Conservation (phyloP, 92 coral and sea anemone genomes). For the Parazoanthus darwini region DNA sequence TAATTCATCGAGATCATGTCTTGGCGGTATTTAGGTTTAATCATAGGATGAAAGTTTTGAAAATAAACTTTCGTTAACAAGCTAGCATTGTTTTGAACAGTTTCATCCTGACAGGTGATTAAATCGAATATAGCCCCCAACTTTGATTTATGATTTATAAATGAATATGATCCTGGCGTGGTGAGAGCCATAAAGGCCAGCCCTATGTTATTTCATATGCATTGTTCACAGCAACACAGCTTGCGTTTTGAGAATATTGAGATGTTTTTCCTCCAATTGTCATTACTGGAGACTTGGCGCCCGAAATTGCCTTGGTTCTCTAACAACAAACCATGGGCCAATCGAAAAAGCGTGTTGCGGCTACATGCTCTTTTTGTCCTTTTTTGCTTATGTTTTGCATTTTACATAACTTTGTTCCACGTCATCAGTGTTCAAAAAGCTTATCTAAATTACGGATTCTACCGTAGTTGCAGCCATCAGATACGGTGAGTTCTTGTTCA, state of each 20-base stretch:
- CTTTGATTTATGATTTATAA: constrained; percentile 47
- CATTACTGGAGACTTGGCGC: no score
- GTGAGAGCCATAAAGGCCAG: constrained; percentile 25
- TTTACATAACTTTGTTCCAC: background rate
- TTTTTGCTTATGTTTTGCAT: background rate
- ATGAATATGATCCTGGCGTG: constrained; percentile 30
- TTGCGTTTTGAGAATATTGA: constrained; percentile 24
- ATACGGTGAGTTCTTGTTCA: constrained; percentile 21
- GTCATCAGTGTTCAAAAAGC: background rate
- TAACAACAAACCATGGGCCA: background rate
- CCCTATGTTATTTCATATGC: constrained; percentile 26
- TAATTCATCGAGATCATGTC: background rate
- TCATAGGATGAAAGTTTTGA: constrained; percentile 12
- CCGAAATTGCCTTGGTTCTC: background rate
- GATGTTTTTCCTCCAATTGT: background rate
- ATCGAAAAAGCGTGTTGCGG: background rate
- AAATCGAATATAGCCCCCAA: constrained; percentile 35
- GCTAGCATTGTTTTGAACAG: constrained; percentile 19
- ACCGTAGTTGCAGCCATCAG: background rate
- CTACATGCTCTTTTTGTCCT: background rate
- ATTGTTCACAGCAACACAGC: constrained; percentile 36
- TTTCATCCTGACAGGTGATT: constrained; percentile 45
- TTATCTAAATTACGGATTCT: background rate
- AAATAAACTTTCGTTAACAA: constrained; percentile 26
- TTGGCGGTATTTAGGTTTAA: background rate